Evolutionary conservation across 2,113 vertebrate genomes (phyloP).

Genomic region (Prinia subflava): DNA sequence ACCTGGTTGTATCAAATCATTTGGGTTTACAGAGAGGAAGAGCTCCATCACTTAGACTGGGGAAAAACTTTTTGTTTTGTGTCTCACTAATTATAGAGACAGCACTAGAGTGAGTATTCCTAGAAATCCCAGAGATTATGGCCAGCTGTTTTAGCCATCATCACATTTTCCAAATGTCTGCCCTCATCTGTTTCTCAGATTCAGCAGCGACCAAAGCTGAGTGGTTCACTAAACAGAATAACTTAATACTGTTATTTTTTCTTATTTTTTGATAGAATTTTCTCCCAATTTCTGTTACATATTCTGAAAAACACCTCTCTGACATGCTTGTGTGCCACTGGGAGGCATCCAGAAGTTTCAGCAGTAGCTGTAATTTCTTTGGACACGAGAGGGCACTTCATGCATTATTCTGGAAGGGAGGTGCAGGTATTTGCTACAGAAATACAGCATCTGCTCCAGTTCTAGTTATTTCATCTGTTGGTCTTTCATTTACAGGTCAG

Average conservation of each 20-base stretch:
- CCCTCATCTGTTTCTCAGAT: background rate
- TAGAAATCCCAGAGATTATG: background rate
- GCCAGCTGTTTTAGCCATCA: background rate
- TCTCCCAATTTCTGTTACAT: background rate
- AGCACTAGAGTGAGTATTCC: background rate
- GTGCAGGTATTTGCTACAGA: background rate
- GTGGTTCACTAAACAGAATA: background rate
- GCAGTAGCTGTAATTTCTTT: background rate
- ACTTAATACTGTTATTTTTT: background rate
- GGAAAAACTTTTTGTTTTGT: background rate
- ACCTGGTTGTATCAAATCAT: background rate
- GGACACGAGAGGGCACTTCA: constrained; percentile 68
- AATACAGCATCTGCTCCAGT: background rate
- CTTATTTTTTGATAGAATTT: background rate
- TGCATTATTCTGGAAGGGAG: background rate
- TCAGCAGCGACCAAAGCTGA: background rate
- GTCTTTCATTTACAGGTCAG: background rate
- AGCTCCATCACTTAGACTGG: background rate
- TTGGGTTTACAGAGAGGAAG: background rate
- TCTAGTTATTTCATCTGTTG: background rate
- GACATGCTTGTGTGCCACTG: background rate
- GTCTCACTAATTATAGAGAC: background rate
- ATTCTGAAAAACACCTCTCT: background rate
- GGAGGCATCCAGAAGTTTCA: background rate
- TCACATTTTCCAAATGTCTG: background rate